Evolutionary conservation across 2,797 vertebrate genomes (phyloP), one percentile per base, ranked within the genome.

Genomic region (Amphiprion clarkii): DNA sequence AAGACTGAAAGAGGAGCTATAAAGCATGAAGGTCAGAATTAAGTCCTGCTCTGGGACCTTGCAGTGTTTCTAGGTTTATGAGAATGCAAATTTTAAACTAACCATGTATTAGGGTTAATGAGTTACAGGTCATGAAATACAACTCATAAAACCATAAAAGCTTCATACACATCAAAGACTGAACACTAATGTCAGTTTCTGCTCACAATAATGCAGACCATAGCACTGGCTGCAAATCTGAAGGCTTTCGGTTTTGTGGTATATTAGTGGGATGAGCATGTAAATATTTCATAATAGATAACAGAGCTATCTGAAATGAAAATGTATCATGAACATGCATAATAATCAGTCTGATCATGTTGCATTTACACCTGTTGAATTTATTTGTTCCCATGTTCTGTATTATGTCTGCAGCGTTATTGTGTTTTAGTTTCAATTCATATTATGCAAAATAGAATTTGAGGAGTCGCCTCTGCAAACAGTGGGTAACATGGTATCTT

Each of bases 91-190:
- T 67, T 46, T 51, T 64, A 42, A 80, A 80, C 77, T 74, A 25
- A 29, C 33, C 25, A 40, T 40, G 21, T 78, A 75, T 71, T 60
- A 52, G 65, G 76, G 83, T 87, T 85, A 88, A 89, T 86, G 67
- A 87, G 75, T 88, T 72, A 81, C 84, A 79, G 64, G 74, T 65
- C 2, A 29, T 74, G 66, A 79, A 81, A 67, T 72, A 63, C 78
- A 81, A 62, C 67, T 74, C 40, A 55, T 78, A 58, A 78, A 82
- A 33, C 25, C 39, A 81, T 89, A 83, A 89, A 86, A 48, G 16
- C 16, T 42, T 17, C 8, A 3, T 25, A 19, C 49, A 78, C 78
- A 76, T 78, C 58, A 81, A 68, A 70, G 8, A 23, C 53, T 19
- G 11, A 54, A 19, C 53, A 53, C 25, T 12, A 25, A 68, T 51